Evolutionary conservation across 2,888 invertebrate genomes (phyloP), one percentile per base, ranked within the genome.

Genomic region (Cryptocheilus praepositus): DNA sequence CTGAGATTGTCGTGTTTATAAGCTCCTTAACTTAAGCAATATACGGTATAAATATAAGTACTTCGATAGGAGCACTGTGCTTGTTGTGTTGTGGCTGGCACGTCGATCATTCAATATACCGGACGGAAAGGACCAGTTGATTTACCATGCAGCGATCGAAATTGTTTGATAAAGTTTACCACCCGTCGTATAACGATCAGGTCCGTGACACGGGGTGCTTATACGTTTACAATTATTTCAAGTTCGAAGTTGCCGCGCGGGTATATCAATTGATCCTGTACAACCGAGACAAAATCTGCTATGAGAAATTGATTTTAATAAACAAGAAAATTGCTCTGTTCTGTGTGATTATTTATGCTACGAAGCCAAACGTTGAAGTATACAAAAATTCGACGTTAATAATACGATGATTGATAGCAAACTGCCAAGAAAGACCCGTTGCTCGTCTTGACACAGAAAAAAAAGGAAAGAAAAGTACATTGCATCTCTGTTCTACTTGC

Each of bases 21-120:
- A 83, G 82, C 81, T 85, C 83, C 74, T 81, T 81, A 81, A 81
- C 74, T 82, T 81, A 76, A 82, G 74, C 43, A 72, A 82, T 73
- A 74, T 70, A 69, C 71, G 73, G 74, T 73, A 78, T 68, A 69
- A 74, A 69, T 71, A 72, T 73, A 76, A 70, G 76, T 76, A 81
- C 76, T 81, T 77, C 61, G 73, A 78, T 82, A 84, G 76, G 67
- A 81, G 81, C 82, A 81, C 79, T 76, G 81, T 80, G 80, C 80
- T 84, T 82, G 71, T 81, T 81, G 76, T 73, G 70, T 81, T 80
- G 78, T 79, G 81, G 71, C 72, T 70, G 75, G 78, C 82, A 81
- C 81, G 74, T 81, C 75, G 56, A 68, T 80, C 71, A 79, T 78
- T 79, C 62, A 74, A 72, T 67, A 55, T 18, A 53, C 55, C 68